Conservation (phyloP, 1,140 invertebrate genomes). For the Piezodorus guildinii region DNA sequence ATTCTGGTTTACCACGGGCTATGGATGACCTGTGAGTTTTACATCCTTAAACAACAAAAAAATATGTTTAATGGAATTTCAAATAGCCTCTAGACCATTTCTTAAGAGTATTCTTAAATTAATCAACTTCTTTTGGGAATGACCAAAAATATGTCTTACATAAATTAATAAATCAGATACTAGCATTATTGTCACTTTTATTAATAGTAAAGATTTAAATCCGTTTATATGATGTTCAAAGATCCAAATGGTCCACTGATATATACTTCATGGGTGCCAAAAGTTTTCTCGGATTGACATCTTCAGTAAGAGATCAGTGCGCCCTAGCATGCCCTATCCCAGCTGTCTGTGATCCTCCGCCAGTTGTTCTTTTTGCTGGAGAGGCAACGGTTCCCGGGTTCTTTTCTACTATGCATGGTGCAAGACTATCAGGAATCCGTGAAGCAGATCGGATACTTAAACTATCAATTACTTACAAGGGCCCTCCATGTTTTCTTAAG, state of each 20-base stretch:
- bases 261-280: slow-evolving; percentile 59
- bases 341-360: slow-evolving; percentile 45
- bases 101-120: too few relatives aligned
- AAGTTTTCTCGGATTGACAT: slow-evolving; percentile 55
- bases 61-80: too few relatives aligned
- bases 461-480: slow-evolving; percentile 14
- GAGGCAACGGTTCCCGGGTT: slow-evolving; percentile 71
- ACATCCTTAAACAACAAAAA: too few relatives aligned
- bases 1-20: too few relatives aligned
- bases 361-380: slow-evolving; percentile 69
- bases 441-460: slow-evolving; percentile 61
- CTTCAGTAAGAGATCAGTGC: slow-evolving; percentile 38
- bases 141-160: too few relatives aligned
- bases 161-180: too few relatives aligned
- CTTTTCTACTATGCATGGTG: slow-evolving; percentile 70
- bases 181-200: too few relatives aligned
- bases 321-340: slow-evolving; percentile 34
- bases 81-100: too few relatives aligned
- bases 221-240: slow-evolving; percentile 28
- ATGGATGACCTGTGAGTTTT: too few relatives aligned
- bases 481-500: slow-evolving; percentile 10
- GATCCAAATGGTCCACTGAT: slow-evolving; percentile 60
- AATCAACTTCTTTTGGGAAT: too few relatives aligned
- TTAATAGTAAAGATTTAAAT: too few relatives aligned
- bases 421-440: slow-evolving; percentile 63